Evolutionary conservation across 2,888 invertebrate genomes (phyloP).

Genomic region (Melipona beecheii): DNA sequence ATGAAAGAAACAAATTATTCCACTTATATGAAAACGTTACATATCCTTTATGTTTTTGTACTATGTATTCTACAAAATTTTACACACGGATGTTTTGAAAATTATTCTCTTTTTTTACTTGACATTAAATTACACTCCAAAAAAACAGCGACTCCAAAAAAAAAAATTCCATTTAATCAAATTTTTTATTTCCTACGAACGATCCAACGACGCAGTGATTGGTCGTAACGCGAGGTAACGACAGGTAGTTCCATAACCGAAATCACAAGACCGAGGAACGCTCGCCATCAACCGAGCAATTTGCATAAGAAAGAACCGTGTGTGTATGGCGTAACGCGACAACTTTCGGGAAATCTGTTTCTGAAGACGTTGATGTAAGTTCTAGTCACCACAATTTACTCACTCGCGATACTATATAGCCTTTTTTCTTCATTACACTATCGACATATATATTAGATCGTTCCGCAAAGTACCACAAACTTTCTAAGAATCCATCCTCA

Average conservation of each 20-base stretch:
- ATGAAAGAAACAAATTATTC: no score
- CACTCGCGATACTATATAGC: no score
- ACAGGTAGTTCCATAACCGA: conserved; percentile 12
- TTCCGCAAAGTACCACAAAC: no score
- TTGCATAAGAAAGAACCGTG: background rate
- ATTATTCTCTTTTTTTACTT: no score
- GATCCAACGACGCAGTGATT: background rate
- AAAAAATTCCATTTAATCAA: background rate
- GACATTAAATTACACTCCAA: background rate
- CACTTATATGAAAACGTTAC: no score
- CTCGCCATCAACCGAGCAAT: conserved; percentile 8
- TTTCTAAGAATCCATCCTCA: no score
- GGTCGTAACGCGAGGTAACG: background rate
- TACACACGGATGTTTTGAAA: no score
- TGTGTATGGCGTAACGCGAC: background rate
- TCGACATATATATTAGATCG: no score
- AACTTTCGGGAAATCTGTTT: conserved; percentile 25
- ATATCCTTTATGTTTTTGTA: no score
- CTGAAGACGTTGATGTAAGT: background rate
- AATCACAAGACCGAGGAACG: background rate
- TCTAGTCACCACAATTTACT: background rate
- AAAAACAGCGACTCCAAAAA: background rate
- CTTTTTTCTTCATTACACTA: no score
- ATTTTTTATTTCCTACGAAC: background rate
- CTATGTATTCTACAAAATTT: no score